Evolutionary conservation across 2,113 vertebrate genomes (phyloP), one percentile per base, ranked within the genome.

Genomic region (Dunckerocampus dactyliophorus): DNA sequence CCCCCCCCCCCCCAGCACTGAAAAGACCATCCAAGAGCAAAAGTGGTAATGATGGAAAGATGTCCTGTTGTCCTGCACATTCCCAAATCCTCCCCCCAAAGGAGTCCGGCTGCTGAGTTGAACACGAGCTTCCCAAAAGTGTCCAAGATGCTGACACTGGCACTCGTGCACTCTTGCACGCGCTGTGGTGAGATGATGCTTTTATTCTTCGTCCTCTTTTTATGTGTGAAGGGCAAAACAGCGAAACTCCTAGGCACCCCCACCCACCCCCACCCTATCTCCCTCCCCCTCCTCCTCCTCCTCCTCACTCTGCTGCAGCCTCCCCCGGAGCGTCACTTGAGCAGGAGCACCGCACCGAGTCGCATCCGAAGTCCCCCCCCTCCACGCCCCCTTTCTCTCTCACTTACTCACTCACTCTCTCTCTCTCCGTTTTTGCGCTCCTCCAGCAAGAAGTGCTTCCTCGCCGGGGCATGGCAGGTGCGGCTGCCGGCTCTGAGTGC

Each of bases 271-370:
- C 20, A 19, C 62, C 21, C 15, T 22, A 55, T 12, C 67, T 20
- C 75, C 8, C 67, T 57, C 60, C 21, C 63, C 17, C 58, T 11
- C 50, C 1, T 65, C 53, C 43, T 24, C 74, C 61, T 75, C 61
- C 77, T 65, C 75, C 79, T 49, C 79, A 76, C 85, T 88, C 66
- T 70, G 82, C 82, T 54, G 87, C 87, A 85, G 82, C 85, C 79
- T 74, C 75, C 69, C 53, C 76, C 78, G 68, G 71, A 78, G 74
- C 76, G 77, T 85, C 87, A 88, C 85, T 87, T 65, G 79, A 84
- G 77, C 76, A 81, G 76, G 78, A 88, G 81, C 83, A 60, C 80
- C 74, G 83, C 85, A 87, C 85, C 63, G 74, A 85, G 82, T 77
- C 82, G 80, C 85, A 85, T 82, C 81, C 62, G 70, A 71, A 73